A percentile compares a stretch with the other conserved stretches of the same genome.
Evolutionary conservation across 2,113 vertebrate genomes (phyloP).

Genomic region (Pseudolaguvia tuberculata): DNA sequence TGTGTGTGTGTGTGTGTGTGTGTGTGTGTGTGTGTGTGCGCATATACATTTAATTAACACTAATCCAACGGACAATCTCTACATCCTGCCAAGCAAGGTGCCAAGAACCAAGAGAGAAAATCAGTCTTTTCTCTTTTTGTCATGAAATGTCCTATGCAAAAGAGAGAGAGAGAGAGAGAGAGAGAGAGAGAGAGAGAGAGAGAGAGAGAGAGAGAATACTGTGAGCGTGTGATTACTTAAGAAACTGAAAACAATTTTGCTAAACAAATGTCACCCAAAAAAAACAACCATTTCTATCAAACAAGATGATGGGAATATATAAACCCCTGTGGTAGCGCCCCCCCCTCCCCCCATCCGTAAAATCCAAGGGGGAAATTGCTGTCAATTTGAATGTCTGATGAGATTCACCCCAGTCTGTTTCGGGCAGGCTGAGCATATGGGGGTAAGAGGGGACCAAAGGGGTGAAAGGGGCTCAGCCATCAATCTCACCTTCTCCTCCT

Average conservation of each 20-base stretch:
- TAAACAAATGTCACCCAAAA: neutral
- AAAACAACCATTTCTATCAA: neutral
- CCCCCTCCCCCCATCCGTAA: constrained; percentile 6
- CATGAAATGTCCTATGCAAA: no score
- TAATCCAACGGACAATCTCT: constrained; percentile 62
- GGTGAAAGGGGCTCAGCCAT: constrained; percentile 53
- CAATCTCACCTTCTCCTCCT: constrained; percentile 20
- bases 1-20: no score
- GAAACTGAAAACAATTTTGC: neutral
- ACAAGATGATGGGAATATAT: neutral
- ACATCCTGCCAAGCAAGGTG: constrained; percentile 63
- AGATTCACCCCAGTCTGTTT: constrained; percentile 61
- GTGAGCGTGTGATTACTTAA: neutral
- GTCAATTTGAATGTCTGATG: constrained; percentile 59
- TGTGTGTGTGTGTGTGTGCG: no score
- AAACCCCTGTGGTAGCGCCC: constrained; percentile 11
- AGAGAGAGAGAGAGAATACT: neutral
- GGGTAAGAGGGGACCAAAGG: constrained; percentile 23
- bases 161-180: no score
- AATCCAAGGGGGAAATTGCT: constrained; percentile 57
- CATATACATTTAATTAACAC: constrained; percentile 61
- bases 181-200: no score
- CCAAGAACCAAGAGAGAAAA: constrained; percentile 57
- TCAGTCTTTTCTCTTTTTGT: no score
- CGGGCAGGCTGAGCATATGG: constrained; percentile 54